Evolutionary conservation across 2,888 invertebrate genomes (phyloP).

Genomic region (Caenorhabditis plicata): DNA sequence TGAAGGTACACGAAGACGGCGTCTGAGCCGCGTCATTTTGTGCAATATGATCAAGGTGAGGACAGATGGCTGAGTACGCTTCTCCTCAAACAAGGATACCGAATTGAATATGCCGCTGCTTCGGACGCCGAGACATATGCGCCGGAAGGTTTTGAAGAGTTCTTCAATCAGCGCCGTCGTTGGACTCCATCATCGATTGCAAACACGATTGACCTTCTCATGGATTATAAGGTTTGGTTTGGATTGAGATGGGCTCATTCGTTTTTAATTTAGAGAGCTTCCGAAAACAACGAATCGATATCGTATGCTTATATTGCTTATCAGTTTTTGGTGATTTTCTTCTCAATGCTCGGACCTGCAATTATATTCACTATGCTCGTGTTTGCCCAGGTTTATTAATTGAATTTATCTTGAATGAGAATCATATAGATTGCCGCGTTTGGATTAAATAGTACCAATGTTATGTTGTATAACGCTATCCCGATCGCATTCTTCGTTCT

Average conservation of each 20-base stretch:
- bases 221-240: conserved; percentile 63
- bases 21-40: conserved; percentile 79
- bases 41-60: conserved; percentile 84
- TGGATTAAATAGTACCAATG: conserved; percentile 44
- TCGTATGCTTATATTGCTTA: conserved; percentile 63
- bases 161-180: conserved; percentile 65
- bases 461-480: conserved; percentile 56
- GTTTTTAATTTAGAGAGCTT: no score
- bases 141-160: conserved; percentile 66
- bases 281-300: conserved; percentile 63
- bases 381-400: conserved; percentile 64
- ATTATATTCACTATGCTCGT: conserved; percentile 66
- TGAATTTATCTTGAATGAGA: no score
- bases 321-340: conserved; percentile 65
- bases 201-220: conserved; percentile 64
- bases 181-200: conserved; percentile 66
- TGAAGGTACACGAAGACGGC: conserved; percentile 77
- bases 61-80: conserved; percentile 70
- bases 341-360: conserved; percentile 65
- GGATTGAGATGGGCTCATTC: no score
- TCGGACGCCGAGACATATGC: conserved; percentile 67
- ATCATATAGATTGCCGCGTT: no score
- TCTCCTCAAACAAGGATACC: conserved; percentile 68
- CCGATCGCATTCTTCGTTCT: conserved; percentile 58
- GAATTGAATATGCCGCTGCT: conserved; percentile 69